A percentile compares a stretch with the other conserved stretches of the same genome.
These are phyloP conservation scores for Synanthedon tipuliformis DNA, from an alignment of 2,888 invertebrate genomes.

Conservation along the genomic window DNA sequence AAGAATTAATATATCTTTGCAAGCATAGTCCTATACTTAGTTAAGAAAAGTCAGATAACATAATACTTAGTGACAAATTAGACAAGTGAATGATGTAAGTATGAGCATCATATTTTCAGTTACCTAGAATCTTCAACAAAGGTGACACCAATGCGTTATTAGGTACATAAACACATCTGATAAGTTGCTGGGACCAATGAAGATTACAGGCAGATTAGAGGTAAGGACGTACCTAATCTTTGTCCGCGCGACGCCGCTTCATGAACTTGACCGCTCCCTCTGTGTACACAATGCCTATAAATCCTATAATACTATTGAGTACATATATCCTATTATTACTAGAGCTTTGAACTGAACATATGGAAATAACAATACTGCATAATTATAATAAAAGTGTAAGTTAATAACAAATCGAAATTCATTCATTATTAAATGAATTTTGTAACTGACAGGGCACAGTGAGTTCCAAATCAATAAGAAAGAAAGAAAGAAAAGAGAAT, in stretches of 20 bases:
- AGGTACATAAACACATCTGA: neutral
- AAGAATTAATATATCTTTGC: no score
- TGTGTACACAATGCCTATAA: neutral
- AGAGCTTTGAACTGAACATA: no score
- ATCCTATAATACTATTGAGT: neutral
- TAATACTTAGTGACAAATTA: neutral
- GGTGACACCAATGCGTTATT: neutral
- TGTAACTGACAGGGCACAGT: no score
- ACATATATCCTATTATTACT: neutral
- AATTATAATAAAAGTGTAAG: no score
- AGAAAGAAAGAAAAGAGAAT: no score
- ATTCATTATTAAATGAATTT: no score
- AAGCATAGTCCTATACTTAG: no score
- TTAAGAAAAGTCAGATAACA: no score
- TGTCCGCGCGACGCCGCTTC: slow-evolving; percentile 15
- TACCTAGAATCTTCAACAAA: neutral
- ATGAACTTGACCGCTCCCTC: slow-evolving; percentile 50
- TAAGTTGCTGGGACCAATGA: slow-evolving; percentile 9
- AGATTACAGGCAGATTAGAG: slow-evolving; percentile 46
- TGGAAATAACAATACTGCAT: no score
- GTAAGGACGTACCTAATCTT: slow-evolving; percentile 43
- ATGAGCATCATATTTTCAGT: neutral
- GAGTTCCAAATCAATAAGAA: no score
- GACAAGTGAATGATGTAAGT: neutral
- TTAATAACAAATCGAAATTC: no score